Conservation (phyloP, 2,888 invertebrate genomes). For the Nasonia oneida region DNA sequence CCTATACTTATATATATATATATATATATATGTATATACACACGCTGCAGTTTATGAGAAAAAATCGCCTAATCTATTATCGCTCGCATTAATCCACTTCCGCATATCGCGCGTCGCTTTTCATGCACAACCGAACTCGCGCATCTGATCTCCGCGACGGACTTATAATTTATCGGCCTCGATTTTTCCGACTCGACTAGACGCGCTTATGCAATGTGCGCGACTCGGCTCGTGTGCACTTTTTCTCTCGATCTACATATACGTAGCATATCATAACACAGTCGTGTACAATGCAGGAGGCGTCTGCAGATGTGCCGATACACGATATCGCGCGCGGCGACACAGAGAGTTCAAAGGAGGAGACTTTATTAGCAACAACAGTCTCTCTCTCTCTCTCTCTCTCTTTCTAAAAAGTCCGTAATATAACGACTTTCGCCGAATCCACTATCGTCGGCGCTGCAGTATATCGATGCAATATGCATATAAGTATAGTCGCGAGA, state of each 20-base stretch:
- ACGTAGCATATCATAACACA: background rate
- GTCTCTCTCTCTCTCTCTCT: background rate
- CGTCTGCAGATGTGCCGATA: background rate
- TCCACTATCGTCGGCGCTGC: constrained; percentile 13
- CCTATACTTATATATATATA: background rate
- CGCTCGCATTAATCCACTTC: background rate
- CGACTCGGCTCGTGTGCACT: background rate
- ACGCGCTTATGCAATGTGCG: constrained; percentile 11
- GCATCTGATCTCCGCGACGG: background rate
- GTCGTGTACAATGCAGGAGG: background rate
- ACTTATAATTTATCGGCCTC: constrained; percentile 36
- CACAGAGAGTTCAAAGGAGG: constrained; percentile 1
- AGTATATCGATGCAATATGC: background rate
- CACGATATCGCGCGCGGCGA: background rate
- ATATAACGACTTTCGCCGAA: constrained; percentile 15
- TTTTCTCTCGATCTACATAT: background rate
- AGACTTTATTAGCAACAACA: background rate
- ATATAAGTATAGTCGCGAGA: background rate
- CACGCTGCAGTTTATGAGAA: background rate
- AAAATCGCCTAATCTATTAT: background rate
- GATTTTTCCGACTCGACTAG: constrained; percentile 22
- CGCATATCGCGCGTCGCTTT: background rate
- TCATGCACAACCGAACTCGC: too few relatives aligned
- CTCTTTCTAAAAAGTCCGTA: constrained; percentile 17
- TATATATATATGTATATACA: too few relatives aligned